Evolutionary conservation across 2,888 invertebrate genomes (phyloP).

Genomic region (Tetanocera ferruginea): DNA sequence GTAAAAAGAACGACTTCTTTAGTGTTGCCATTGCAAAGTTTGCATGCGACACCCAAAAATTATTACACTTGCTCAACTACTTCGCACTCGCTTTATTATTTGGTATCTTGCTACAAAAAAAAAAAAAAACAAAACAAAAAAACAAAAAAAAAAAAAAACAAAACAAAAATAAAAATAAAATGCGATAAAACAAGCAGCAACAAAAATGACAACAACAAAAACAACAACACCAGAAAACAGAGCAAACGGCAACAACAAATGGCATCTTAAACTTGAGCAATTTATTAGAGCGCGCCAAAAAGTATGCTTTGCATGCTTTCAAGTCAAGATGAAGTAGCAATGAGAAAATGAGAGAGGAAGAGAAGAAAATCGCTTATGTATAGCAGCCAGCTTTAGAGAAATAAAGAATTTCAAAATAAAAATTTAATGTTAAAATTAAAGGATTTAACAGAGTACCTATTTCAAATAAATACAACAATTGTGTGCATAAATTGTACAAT

Average conservation of each 20-base stretch:
- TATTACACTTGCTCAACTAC: constrained; percentile 25
- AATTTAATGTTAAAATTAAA: background rate
- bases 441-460: too few species aligned
- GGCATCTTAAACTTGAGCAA: constrained; percentile 29
- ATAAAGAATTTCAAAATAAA: background rate
- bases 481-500: too few species aligned
- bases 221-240: background rate
- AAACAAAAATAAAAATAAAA: too few species aligned
- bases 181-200: background rate
- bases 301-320: constrained; percentile 14
- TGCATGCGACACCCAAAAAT: constrained; percentile 23
- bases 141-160: too few species aligned
- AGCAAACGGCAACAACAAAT: constrained; percentile 37
- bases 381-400: background rate
- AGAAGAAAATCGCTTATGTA: background rate
- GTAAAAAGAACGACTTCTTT: background rate
- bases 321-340: background rate
- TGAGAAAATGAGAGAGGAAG: background rate
- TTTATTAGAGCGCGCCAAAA: constrained; percentile 27
- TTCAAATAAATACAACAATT: too few species aligned
- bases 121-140: background rate
- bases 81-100: constrained; percentile 24
- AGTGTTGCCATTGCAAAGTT: background rate
- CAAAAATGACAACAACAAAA: background rate
- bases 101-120: background rate